A percentile compares a stretch with the other conserved stretches of the same genome.
phyloP scores from a whole-genome alignment of 2,888 invertebrate species.

The Digitonthophagus gazella region DNA sequence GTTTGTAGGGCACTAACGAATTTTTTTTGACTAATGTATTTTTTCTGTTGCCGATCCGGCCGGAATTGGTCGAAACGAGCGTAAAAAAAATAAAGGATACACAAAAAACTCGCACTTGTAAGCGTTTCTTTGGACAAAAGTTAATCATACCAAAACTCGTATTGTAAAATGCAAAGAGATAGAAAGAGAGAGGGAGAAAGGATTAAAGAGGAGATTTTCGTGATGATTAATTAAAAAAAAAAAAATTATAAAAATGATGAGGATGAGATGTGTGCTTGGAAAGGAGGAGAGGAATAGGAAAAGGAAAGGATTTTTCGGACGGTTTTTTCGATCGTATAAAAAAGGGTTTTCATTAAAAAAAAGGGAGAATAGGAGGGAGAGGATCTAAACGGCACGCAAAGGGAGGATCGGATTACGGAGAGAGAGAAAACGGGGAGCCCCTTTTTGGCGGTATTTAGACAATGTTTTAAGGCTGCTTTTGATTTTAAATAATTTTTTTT shows the following conservation, averaged over 20 bases:
- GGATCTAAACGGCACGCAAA: neutral
- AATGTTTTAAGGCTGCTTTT: neutral
- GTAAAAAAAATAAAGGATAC: slow-evolving; percentile 21
- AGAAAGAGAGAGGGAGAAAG: neutral
- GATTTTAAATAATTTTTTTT: neutral
- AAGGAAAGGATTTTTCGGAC: slow-evolving; percentile 12
- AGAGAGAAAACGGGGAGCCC: neutral
- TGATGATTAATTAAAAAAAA: neutral
- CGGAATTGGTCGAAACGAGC: slow-evolving; percentile 18
- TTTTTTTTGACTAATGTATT: slow-evolving; percentile 8
- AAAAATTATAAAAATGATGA: neutral
- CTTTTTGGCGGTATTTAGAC: neutral
- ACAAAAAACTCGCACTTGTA: slow-evolving; percentile 10
- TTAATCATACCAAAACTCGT: too few species aligned
- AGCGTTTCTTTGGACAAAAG: slow-evolving; percentile 20
- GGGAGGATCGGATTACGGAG: neutral
- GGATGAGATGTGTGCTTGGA: neutral
- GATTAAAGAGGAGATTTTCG: too few species aligned
- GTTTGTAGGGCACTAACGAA: slow-evolving; percentile 19
- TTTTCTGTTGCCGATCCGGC: slow-evolving; percentile 31
- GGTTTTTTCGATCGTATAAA: too few species aligned
- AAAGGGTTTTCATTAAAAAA: too few species aligned
- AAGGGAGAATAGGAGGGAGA: neutral
- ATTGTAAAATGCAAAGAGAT: too few species aligned
- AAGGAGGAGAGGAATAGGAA: neutral